phyloP scores from a whole-genome alignment of 2,797 vertebrate genomes.

The Acridotheres tristis region DNA sequence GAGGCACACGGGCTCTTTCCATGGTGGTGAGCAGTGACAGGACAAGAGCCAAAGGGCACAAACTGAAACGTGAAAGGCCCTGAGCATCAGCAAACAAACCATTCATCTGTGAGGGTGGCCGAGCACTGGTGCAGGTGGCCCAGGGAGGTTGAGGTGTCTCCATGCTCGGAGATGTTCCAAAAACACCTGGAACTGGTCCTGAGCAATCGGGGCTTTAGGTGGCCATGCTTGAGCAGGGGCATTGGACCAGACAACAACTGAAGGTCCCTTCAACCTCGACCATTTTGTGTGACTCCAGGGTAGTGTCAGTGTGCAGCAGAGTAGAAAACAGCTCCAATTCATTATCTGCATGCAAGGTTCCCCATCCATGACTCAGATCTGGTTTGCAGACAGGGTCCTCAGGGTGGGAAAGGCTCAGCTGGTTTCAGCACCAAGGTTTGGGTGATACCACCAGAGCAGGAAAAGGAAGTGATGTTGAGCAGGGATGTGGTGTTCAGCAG shows the following conservation, averaged over 20 bases:
- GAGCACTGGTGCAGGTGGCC: not conserved
- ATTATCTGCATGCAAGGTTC: not conserved
- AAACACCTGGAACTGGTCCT: not conserved
- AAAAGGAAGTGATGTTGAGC: not conserved
- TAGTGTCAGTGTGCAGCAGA: not conserved
- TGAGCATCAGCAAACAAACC: not conserved
- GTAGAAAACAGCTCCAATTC: not conserved
- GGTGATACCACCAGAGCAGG: not conserved
- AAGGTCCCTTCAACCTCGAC: not conserved
- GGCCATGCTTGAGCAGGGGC: not conserved
- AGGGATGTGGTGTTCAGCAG: not conserved
- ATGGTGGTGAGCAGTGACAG: not conserved
- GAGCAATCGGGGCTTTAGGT: not conserved
- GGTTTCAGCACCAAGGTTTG: not conserved
- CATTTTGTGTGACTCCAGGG: not conserved
- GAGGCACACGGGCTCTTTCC: accelerated
- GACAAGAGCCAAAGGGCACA: not conserved
- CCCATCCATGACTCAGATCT: not conserved
- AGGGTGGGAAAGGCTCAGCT: not conserved
- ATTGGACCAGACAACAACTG: not conserved
- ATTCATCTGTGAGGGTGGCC: not conserved
- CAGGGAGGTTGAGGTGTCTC: not conserved
- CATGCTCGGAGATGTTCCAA: not conserved
- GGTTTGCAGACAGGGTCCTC: not conserved
- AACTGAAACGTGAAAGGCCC: not conserved